Evolutionary conservation across 92 coral and sea anemone species (phyloP).

Genomic region (Pocillopora grandis): DNA sequence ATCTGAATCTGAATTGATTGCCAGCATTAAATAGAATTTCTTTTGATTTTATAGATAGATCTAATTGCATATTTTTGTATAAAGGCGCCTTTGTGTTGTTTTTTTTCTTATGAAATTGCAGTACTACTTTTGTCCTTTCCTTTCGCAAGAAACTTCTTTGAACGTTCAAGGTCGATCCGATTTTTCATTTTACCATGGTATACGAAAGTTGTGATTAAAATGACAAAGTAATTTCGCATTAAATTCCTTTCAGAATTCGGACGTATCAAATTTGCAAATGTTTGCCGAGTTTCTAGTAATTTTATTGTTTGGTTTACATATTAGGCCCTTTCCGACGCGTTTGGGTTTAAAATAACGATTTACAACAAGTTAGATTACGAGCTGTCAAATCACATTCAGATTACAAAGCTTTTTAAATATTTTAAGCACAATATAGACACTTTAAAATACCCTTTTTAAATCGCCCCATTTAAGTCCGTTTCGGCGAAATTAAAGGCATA

Average conservation of each 20-base stretch:
- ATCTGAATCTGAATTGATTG: neutral
- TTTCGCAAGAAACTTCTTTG: neutral
- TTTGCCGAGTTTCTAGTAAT: no score
- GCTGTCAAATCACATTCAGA: conserved; percentile 4
- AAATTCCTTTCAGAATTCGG: no score
- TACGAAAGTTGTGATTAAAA: no score
- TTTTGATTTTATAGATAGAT: neutral
- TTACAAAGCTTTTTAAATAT: neutral
- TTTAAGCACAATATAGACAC: neutral
- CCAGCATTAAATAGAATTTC: neutral
- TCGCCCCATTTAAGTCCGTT: neutral
- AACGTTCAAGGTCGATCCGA: neutral
- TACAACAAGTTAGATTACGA: neutral
- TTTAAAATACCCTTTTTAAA: neutral
- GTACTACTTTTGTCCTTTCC: neutral
- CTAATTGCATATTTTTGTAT: conserved; percentile 19
- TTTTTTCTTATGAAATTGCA: neutral
- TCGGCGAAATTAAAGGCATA: neutral
- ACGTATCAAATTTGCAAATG: no score
- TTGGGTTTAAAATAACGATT: neutral
- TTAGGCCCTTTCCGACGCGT: neutral
- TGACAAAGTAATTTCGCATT: no score
- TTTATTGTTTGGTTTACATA: neutral
- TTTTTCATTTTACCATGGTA: no score
- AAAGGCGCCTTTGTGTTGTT: neutral